Evolutionary conservation across 2,113 vertebrate species (phyloP).

Genomic region (Oostethus manadensis): DNA sequence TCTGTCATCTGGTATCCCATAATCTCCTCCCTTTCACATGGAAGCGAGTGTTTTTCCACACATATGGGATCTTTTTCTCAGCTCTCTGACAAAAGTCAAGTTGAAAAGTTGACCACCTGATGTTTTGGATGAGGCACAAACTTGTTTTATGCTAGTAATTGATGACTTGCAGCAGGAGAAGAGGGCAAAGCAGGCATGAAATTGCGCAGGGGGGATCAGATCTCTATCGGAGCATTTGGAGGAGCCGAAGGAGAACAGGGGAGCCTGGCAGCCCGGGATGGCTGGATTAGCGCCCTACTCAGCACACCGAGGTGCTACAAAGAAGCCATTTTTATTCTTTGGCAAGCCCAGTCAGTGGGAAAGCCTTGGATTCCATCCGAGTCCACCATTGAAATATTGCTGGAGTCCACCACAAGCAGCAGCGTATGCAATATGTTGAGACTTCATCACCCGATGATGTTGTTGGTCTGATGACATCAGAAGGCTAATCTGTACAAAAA

Average conservation of each 20-base stretch:
- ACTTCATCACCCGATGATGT: background rate
- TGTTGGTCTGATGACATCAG: background rate
- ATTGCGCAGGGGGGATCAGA: conserved; percentile 76
- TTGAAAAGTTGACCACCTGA: conserved; percentile 18
- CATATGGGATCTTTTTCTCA: background rate
- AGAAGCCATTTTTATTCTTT: conserved; percentile 81
- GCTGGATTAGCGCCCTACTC: conserved; percentile 70
- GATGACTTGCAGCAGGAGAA: conserved; percentile 70
- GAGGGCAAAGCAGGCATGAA: conserved; percentile 81
- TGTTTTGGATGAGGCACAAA: conserved; percentile 59
- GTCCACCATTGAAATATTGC: conserved; percentile 68
- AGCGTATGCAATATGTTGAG: conserved; percentile 9
- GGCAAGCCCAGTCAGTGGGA: conserved; percentile 82
- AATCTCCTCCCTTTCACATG: background rate
- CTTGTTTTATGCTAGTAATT: conserved; percentile 75
- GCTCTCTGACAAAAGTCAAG: background rate
- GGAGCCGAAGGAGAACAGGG: conserved; percentile 61
- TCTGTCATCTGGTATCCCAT: background rate
- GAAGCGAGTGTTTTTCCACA: background rate
- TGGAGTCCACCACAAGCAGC: conserved; percentile 66
- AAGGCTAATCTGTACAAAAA: too few species aligned
- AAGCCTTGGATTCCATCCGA: conserved; percentile 76
- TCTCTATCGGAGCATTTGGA: conserved; percentile 62
- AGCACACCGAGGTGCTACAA: conserved; percentile 72
- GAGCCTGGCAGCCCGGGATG: conserved; percentile 50